Evolutionary conservation across 2,888 invertebrate species (phyloP).

Genomic region (Prosapia bicincta): DNA sequence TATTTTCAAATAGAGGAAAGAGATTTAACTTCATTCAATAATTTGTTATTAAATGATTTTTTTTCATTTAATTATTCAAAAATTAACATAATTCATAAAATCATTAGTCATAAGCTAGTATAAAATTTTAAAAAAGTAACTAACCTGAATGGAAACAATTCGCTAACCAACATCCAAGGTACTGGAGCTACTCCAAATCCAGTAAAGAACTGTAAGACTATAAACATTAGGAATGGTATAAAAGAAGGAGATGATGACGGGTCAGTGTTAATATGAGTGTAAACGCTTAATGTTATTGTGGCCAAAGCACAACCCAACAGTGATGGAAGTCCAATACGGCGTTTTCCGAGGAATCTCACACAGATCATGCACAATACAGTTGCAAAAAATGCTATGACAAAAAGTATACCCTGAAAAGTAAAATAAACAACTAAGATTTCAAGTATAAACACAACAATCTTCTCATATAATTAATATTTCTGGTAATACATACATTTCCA

Average conservation of each 20-base stretch:
- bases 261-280: constrained; percentile 43
- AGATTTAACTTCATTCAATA: no score
- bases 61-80: no score
- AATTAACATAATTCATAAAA: no score
- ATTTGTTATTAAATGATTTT: no score
- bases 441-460: no score
- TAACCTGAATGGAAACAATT: constrained; percentile 57
- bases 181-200: constrained; percentile 47
- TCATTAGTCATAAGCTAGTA: no score
- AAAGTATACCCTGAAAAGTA: constrained; percentile 49
- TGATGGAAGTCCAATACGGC: constrained; percentile 50
- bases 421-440: not conserved
- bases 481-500: no score
- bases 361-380: constrained; percentile 47
- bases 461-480: no score
- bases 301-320: constrained; percentile 48
- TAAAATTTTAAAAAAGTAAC: no score
- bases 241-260: constrained; percentile 46
- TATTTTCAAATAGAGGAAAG: no score
- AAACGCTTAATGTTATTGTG: constrained; percentile 48
- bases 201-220: constrained; percentile 47
- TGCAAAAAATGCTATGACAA: constrained; percentile 49
- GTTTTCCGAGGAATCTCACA: constrained; percentile 51
- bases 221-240: constrained; percentile 48
- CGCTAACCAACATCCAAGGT: constrained; percentile 57